phyloP scores from a whole-genome alignment of 35 echinoderm and acorn worm genomes.

The Heliocidaris erythrogramma region DNA sequence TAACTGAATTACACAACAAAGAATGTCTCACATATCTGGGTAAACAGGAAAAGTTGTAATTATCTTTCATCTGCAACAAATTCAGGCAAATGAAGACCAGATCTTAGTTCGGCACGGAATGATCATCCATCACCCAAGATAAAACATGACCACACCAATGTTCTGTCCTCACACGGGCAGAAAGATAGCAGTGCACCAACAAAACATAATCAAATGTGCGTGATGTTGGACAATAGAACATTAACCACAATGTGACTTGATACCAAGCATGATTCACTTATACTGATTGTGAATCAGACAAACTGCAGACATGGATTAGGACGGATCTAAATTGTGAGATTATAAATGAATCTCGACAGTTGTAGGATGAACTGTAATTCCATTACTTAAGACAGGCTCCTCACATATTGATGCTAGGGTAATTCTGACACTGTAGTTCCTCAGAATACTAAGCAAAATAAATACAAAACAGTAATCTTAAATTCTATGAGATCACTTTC shows the following conservation, averaged over 20 bases:
- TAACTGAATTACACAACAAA: not conserved
- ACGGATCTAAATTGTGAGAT: not conserved
- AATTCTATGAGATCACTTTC: not conserved
- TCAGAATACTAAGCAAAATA: not conserved
- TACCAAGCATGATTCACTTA: not conserved
- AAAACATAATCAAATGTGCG: slow-evolving; percentile 11
- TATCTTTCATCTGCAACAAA: slow-evolving; percentile 3
- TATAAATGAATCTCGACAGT: not conserved
- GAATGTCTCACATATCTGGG: not conserved
- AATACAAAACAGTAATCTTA: not conserved
- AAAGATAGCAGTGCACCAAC: not conserved
- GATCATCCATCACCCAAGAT: not conserved
- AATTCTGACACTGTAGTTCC: not conserved
- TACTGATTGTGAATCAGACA: not conserved
- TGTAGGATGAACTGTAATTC: not conserved
- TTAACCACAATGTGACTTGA: not conserved
- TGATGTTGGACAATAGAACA: slow-evolving; percentile 6
- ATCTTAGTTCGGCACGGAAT: not conserved
- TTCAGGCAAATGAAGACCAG: not conserved
- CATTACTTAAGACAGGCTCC: not conserved
- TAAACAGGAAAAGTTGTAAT: not conserved
- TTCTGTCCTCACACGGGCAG: not conserved
- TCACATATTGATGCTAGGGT: not conserved
- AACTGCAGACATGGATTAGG: not conserved
- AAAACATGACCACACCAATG: not conserved